These are phyloP conservation scores for Callipepla californica DNA, from an alignment of 2,113 vertebrate species.

Conservation along the genomic window DNA sequence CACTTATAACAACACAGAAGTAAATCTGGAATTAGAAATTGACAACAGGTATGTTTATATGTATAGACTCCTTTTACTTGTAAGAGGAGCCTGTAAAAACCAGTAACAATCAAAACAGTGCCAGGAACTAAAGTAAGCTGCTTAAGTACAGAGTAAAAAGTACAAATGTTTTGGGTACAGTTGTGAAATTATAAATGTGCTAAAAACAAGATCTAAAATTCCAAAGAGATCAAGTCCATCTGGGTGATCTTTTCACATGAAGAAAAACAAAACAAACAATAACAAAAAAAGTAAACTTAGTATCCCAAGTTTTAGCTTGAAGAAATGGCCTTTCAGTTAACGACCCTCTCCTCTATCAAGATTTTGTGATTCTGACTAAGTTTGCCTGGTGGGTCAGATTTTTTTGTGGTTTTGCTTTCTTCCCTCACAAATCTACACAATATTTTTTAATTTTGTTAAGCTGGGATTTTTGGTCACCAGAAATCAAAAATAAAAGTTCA, in stretches of 20 bases:
- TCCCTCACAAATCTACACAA: not conserved
- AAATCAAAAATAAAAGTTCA: not conserved
- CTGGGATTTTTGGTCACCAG: not conserved
- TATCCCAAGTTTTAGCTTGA: not conserved
- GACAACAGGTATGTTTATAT: accelerated
- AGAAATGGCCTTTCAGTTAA: not conserved
- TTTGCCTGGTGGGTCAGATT: not conserved
- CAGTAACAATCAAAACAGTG: not conserved
- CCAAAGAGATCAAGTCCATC: not conserved
- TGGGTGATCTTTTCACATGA: not conserved
- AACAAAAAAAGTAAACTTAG: not conserved
- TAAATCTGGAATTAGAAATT: not conserved
- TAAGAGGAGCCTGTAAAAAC: not conserved
- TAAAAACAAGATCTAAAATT: not conserved
- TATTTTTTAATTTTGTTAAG: not conserved
- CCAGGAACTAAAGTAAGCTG: not conserved
- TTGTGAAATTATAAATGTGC: not conserved
- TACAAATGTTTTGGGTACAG: not conserved
- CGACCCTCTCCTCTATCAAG: not conserved
- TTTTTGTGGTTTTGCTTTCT: not conserved
- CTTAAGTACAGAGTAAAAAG: not conserved
- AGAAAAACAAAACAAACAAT: not conserved
- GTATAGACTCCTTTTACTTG: not conserved
- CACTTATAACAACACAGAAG: not conserved
- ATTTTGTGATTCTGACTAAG: not conserved